Evolutionary conservation across 2,113 vertebrate genomes (phyloP), one percentile per base, ranked within the genome.

Genomic region (Ameiurus melas): DNA sequence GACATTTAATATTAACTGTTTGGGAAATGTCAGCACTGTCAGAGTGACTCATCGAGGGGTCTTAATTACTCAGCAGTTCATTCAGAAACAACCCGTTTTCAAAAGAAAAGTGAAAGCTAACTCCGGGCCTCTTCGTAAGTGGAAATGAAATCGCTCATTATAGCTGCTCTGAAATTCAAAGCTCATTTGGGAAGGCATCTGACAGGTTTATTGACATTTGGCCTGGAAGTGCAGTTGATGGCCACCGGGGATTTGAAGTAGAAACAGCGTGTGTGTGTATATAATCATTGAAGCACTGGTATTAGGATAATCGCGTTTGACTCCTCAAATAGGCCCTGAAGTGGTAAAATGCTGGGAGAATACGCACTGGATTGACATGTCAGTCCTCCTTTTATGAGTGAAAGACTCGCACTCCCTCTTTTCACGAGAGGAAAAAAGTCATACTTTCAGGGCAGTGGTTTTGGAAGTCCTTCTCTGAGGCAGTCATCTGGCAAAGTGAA

Each of bases 1-100:
- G 94, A 95, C 94, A 95, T 96, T 95, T 95, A 95, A 95, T 95
- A 96, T 95, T 93, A 95, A 95, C 95, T 96, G 95, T 96, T 96
- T 96, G 95, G 95, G 93, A 95, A 95, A 95, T 95, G 95, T 94
- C 94, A 93, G 91, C 91, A 93, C 94, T 94, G 93, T 93, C 92
- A 91, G 94, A 94, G 94, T 94, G 95, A 93, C 92, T 91, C 93
- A 91, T 93, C 92, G 93, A 94, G 93, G 93, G 93, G 93, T 95
- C 95, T 95, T 96, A 96, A 96, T 95, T 95, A 95, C 94, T 94
- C 91, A 96, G 92, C 93, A 94, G 96, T 96, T 96, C 95, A 94
- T 93, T 96, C 91, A 93, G 95, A 94, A 95, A 95, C 62, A 19
- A 93, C 93, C 94, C 93, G 93, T 93, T 95, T 95, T 95, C 93